phyloP scores from a whole-genome alignment of 2,888 invertebrate species.

The Scaptomyza reducta region DNA sequence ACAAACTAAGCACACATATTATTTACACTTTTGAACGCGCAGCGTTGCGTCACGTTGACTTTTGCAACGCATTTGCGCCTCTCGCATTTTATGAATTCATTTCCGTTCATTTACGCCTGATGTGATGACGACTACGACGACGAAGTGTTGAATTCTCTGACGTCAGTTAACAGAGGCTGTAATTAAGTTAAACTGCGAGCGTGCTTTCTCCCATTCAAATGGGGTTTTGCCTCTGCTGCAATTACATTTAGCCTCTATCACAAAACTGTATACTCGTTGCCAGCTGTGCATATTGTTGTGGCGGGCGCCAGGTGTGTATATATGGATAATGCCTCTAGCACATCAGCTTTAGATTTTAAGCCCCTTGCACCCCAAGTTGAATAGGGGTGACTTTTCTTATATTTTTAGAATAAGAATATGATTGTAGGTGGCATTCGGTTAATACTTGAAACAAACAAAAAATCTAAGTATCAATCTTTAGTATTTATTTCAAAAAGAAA shows the following conservation, averaged over 20 bases:
- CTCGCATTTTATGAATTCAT: conserved; percentile 78
- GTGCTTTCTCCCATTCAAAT: conserved; percentile 27
- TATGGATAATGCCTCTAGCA: conserved; percentile 14
- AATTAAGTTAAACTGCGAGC: conserved; percentile 71
- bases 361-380: neutral
- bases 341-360: neutral
- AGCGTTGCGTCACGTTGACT: conserved; percentile 70
- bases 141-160: conserved; percentile 12
- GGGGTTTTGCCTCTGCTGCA: conserved; percentile 17
- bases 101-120: conserved; percentile 80
- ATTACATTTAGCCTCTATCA: conserved; percentile 18
- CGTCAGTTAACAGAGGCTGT: conserved; percentile 63
- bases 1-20: conserved; percentile 69
- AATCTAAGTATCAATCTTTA: no score
- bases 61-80: conserved; percentile 63
- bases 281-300: conserved; percentile 19
- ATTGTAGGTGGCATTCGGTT: neutral
- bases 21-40: conserved; percentile 79
- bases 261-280: conserved; percentile 13
- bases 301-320: conserved; percentile 8
- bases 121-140: conserved; percentile 54
- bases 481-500: no score
- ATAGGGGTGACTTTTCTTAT: neutral
- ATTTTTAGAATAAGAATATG: neutral
- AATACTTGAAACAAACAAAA: neutral